These are phyloP conservation scores for Zhengitettix transpicula DNA, from an alignment of 2,888 invertebrate species.

Conservation along the genomic window DNA sequence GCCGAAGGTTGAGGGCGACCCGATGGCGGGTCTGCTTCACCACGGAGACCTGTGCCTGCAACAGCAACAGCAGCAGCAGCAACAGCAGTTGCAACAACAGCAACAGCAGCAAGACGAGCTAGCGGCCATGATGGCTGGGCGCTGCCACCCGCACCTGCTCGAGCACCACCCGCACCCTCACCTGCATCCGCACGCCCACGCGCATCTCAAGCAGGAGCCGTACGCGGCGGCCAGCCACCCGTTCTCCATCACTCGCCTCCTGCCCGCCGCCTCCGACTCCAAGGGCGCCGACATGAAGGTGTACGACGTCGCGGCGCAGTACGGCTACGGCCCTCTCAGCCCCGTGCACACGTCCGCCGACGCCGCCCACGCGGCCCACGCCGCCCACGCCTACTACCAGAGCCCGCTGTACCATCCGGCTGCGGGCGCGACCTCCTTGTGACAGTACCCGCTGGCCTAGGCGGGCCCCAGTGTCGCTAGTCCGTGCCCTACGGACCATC, in stretches of 20 bases:
- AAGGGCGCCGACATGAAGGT: conserved; percentile 70
- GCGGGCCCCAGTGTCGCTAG: no score
- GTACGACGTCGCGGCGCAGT: conserved; percentile 29
- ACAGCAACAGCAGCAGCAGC: conserved; percentile 29
- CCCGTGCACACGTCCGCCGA: conserved; percentile 29
- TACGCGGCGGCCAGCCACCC: conserved; percentile 76
- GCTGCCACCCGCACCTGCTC: conserved; percentile 34
- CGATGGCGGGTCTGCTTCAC: conserved; percentile 49
- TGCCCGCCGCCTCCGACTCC: conserved; percentile 78
- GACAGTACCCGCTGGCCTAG: conserved; percentile 54
- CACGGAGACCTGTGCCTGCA: conserved; percentile 32
- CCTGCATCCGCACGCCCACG: conserved; percentile 22
- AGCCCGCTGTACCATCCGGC: conserved; percentile 17
- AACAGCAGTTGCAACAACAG: conserved; percentile 32
- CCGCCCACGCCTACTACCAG: conserved; percentile 27
- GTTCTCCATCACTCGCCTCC: conserved; percentile 84
- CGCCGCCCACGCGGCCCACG: conserved; percentile 34
- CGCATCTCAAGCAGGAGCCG: conserved; percentile 62
- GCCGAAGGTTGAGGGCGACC: conserved; percentile 31
- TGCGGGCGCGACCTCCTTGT: conserved; percentile 48
- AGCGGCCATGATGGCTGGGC: conserved; percentile 41
- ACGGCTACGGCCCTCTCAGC: conserved; percentile 23
- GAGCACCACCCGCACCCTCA: conserved; percentile 22
- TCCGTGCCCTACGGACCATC: no score
- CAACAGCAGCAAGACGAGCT: conserved; percentile 36